Base-by-base conservation (phyloP, 2,888 invertebrate genomes). In the Xylota sylvarum region DNA sequence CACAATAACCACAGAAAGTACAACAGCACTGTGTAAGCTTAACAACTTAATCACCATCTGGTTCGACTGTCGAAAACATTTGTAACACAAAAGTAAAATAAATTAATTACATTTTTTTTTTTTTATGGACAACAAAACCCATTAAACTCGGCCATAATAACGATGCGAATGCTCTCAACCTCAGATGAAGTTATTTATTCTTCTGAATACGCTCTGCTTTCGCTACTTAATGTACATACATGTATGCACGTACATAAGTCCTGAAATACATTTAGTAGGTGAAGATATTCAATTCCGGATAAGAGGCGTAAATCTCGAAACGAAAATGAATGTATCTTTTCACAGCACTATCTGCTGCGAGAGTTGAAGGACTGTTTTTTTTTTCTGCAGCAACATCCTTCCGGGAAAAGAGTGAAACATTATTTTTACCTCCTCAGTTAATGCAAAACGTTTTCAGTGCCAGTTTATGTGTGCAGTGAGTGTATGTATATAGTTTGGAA, bases 241-340 rank as follows among this genome's bases (percentile, higher is more conserved):
- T 7, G 23, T 52, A 27, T 12, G 4, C 3, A 23, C 3, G n/a
- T 23, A 12, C 12, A 23, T 10, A 50, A 4, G 9, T 9, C 27
- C 32, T 17, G 32, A 17, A 12, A 50, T 46, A 9, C 62, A 43
- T 55, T 74, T 74, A 32, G 27, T 37, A 60, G 48, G 50, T 60
- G 40, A 52, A 74, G 32, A 64, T 52, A 74, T 64, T 55, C 43
- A 62, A 55, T 74, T 55, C 6, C 62, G 73, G 60, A 60, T 62
- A 60, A 50, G 27, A 60, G 72, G 60, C 60, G 58, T 58, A 58
- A 50, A 52, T 52, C 37, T 50, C 17, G n/a, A 9, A 48, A 27
- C 37, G 14, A 58, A 23, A 23, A 58, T 46, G 19, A 23, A 23
- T 50, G 19, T 46, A 56, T 32, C 30, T n/a, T n/a, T n/a, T 17